Base-by-base conservation (phyloP, 2,113 vertebrate species). In the Notothenia coriiceps region DNA sequence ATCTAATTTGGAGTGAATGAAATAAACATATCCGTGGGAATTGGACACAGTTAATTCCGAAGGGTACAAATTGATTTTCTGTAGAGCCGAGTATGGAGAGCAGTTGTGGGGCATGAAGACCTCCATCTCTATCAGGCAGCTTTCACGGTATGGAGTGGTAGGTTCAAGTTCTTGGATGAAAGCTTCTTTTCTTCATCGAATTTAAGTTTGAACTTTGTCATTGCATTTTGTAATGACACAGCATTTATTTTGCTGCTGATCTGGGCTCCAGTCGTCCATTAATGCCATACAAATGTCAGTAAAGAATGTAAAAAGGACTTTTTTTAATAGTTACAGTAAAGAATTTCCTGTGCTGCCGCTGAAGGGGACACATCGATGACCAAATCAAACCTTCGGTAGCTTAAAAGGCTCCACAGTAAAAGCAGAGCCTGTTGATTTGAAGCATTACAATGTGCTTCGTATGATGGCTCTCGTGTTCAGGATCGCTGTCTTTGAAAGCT, bases 1-100 rank as follows among this genome's bases (percentile, higher is more conserved):
- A 94, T 93, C 91, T 92, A 82, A 92, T 94, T 94, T 91, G 76
- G 79, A 87, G 79, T 82, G 77, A 93, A 91, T 92, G 88, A 91
- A 94, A 91, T 90, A 91, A 94, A 93, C 92, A 91, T 91, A 91
- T 95, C 83, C 79, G 46, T 76, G 80, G 86, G 78, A 88, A 93
- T 90, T 92, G 88, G 90, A 89, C 84, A 86, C 91, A 89, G 89
- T 90, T 93, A 82, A 90, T 91, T 92, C 69, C 80, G 59, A 90
- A 85, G 76, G 81, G 80, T 80, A 82, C 80, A 93, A 92, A 92
- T 93, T 86, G 84, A 91, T 92, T 92, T 91, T 90, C 70, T 75
- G 86, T 69, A 55, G 72, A 81, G 75, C 73, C 61, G 74, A 20
- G 54, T 66, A 68, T 51, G 51, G 72, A 81, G 50, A 85, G 77